Evolutionary conservation across 2,888 invertebrate genomes (phyloP), one percentile per base, ranked within the genome.

Genomic region (Euplagia quadripunctaria): DNA sequence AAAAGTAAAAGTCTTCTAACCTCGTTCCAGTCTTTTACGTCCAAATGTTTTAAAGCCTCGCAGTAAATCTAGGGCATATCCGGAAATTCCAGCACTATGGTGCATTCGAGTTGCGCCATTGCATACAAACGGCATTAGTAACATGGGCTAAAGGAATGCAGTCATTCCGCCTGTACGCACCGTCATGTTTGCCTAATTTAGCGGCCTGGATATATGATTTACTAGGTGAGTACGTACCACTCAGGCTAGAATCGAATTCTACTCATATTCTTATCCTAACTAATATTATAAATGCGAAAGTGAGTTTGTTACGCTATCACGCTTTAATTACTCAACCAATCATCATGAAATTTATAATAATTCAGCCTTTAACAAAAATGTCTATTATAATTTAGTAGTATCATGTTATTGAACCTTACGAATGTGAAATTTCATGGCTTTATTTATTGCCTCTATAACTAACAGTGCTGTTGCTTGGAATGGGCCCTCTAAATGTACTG

Each of bases 101-200:
- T 73, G 67, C 78, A 77, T 77, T 76, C 82, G 68, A 72, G 72
- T 85, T 84, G 78, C 84, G 79, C 77, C 82, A 85, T 69, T 8
- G 69, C 78, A 71, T 77, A 76, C 75, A 49, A 77, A 82, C 74
- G 73, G 31, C 73, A 79, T 81, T 81, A 83, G 75, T 78, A 72
- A 83, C 79, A 78, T 75, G 64, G 69, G 64, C 71, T 75, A 64
- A 77, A 80, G 84, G 85, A 85, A 84, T 84, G 84, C 77, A 80
- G 78, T 73, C 75, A 81, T 79, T 77, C 80, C 70, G 85, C 76
- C 71, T 76, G 72, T 74, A 42, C 66, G 71, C 70, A 61, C 73
- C 67, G 75, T 70, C 66, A 66, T 61, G 78, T 74, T 81, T 85
- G 74, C 80, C 82, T 77, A 81, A 79, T 78, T 79, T 78, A 80